phyloP scores from a whole-genome alignment of 53 echinoderm and acorn worm genomes.

The Paracentrotus lividus region DNA sequence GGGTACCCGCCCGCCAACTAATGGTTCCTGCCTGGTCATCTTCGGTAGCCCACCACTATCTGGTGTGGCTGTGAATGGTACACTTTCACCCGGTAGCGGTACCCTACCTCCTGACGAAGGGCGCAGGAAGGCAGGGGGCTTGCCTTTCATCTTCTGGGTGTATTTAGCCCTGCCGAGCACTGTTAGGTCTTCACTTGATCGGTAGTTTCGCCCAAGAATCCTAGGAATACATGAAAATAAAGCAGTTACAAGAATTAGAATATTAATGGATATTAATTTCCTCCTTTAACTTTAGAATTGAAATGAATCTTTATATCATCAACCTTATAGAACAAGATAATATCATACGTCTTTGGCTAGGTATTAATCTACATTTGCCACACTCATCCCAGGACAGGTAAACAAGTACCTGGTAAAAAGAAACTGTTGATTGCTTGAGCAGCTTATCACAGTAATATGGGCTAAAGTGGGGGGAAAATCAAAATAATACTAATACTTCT shows the following conservation, averaged over 20 bases:
- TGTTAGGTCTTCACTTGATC: slow-evolving; percentile 84
- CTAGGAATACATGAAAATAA: slow-evolving; percentile 68
- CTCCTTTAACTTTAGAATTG: no score
- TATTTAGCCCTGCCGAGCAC: slow-evolving; percentile 73
- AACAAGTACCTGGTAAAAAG: no score
- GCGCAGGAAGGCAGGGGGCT: slow-evolving; percentile 52
- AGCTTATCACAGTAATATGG: no score
- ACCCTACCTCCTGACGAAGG: background rate
- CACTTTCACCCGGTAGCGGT: background rate
- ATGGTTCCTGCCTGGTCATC: background rate
- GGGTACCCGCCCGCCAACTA: slow-evolving; percentile 2
- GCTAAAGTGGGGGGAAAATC: no score
- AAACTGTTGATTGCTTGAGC: no score
- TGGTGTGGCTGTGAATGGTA: background rate
- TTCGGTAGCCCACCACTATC: slow-evolving; percentile 38
- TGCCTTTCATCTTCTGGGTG: slow-evolving; percentile 33
- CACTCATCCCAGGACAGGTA: no score
- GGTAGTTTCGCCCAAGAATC: slow-evolving; percentile 68
- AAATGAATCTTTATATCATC: no score
- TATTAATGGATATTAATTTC: no score
- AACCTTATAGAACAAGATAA: no score
- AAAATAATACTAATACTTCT: no score
- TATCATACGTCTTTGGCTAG: no score
- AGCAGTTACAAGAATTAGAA: background rate
- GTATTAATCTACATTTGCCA: no score